phyloP scores from a whole-genome alignment of 2,888 invertebrate genomes.

The Calameuta idolon region DNA sequence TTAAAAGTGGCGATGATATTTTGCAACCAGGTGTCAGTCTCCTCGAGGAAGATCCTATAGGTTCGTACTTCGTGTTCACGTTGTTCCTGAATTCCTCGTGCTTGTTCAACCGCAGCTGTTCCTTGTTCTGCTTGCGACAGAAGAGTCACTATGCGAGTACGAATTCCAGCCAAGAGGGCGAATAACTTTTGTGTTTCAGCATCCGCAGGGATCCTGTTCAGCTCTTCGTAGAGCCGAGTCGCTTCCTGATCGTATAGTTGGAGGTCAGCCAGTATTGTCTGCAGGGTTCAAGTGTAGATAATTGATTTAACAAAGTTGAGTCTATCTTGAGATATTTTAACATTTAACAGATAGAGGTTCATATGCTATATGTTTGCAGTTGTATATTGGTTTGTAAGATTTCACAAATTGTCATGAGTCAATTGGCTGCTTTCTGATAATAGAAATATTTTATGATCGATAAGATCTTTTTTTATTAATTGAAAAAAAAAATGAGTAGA shows the following conservation, averaged over 20 bases:
- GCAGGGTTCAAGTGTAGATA: constrained; percentile 47
- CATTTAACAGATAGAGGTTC: too few species aligned
- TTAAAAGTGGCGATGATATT: constrained; percentile 46
- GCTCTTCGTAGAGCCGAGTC: constrained; percentile 73
- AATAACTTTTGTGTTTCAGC: constrained; percentile 73
- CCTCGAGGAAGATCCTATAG: constrained; percentile 55
- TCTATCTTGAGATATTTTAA: background rate
- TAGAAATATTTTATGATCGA: background rate
- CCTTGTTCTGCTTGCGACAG: constrained; percentile 79
- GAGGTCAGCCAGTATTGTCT: constrained; percentile 80
- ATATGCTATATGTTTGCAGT: too few species aligned
- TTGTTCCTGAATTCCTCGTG: constrained; percentile 69
- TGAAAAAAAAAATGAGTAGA: background rate
- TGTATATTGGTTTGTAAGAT: background rate
- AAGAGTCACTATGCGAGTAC: constrained; percentile 75
- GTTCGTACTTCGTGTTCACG: constrained; percentile 69
- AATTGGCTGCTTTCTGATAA: background rate
- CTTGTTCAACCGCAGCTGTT: constrained; percentile 69
- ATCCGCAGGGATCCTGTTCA: constrained; percentile 75
- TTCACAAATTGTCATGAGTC: background rate
- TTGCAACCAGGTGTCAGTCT: constrained; percentile 59
- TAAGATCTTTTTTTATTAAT: background rate
- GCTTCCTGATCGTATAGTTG: constrained; percentile 78
- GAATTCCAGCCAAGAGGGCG: constrained; percentile 72
- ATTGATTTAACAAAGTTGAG: constrained; percentile 13